Evolutionary conservation across 2,797 vertebrate species (phyloP), one percentile per base, ranked within the genome.

Genomic region (Microchirus variegatus): DNA sequence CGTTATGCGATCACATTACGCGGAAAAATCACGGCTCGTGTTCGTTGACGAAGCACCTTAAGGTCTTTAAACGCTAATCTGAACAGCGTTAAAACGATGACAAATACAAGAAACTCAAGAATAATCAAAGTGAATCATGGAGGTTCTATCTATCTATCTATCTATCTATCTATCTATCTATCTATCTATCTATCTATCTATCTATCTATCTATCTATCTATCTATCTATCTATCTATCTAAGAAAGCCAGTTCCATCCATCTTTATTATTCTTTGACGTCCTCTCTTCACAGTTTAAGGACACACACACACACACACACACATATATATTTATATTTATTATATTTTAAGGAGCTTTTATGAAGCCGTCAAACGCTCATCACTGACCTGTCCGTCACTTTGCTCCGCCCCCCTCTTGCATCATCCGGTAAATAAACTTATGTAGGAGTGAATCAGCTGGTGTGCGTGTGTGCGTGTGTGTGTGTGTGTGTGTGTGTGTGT

Each of bases 351-450:
- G 31, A 31, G 38, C 55, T 42, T 37, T 37, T 8, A 47, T 26
- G 50, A 16, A 7, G 44, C 61, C 42, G 14, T 16, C 42, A 26
- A 51, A 44, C 43, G 40, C 16, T 41, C 55, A 10, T 62, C 16
- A 1, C 41, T n/a, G 48, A 53, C 40, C 64, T n/a, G 61, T 56
- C 55, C 15, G 51, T 65, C 68, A 47, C 15, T 17, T 45, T 73
- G 41, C 15, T 17, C 43, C 73, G 42, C 13, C 3, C 54, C 54
- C 16, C 42, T 45, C 63, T 56, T 61, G 56, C 81, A 67, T 77
- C 63, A 68, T 71, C 52, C 63, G 70, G 73, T 85, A 64, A 75
- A 65, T 77, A 77, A 62, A 69, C 16, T 35, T 26, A 55, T 67
- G 62, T 77, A 70, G 69, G 68, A 67, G 22, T 22, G 22, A 22